These are phyloP conservation scores for Neodiprion fabricii DNA, from an alignment of 1,140 invertebrate species.

Conservation along the genomic window DNA sequence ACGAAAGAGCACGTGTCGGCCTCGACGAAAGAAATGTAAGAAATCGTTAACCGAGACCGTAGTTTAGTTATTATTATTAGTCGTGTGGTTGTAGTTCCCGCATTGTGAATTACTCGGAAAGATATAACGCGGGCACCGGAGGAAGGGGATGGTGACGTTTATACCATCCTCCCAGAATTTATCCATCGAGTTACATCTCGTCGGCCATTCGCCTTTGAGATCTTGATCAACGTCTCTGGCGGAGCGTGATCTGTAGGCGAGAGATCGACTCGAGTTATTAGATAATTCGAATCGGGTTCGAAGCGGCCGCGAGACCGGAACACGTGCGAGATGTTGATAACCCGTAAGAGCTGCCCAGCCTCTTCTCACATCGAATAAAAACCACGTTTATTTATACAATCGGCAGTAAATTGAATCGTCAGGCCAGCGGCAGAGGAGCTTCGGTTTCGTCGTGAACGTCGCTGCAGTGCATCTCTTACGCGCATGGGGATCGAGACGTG, in stretches of 20 bases:
- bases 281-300: conserved; percentile 1
- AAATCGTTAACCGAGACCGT: too few relatives aligned
- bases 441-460: neutral
- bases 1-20: too few relatives aligned
- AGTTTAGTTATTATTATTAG: too few relatives aligned
- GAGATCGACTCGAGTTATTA: conserved; percentile 3
- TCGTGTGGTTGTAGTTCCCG: too few relatives aligned
- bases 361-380: conserved; percentile 41
- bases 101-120: neutral
- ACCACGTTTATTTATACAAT: conserved; percentile 48
- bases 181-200: neutral
- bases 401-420: conserved; percentile 46
- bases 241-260: neutral
- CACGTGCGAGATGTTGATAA: neutral
- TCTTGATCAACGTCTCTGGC: neutral
- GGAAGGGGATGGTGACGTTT: neutral
- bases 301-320: conserved; percentile 2
- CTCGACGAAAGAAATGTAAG: too few relatives aligned
- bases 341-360: neutral
- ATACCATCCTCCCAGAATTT: neutral
- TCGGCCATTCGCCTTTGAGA: neutral
- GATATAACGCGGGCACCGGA: neutral
- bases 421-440: conserved; percentile 20
- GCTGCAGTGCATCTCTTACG: neutral
- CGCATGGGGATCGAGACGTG: neutral